These are phyloP conservation scores for Muscicapa striata DNA, from an alignment of 2,797 vertebrate genomes.

Conservation along the genomic window DNA sequence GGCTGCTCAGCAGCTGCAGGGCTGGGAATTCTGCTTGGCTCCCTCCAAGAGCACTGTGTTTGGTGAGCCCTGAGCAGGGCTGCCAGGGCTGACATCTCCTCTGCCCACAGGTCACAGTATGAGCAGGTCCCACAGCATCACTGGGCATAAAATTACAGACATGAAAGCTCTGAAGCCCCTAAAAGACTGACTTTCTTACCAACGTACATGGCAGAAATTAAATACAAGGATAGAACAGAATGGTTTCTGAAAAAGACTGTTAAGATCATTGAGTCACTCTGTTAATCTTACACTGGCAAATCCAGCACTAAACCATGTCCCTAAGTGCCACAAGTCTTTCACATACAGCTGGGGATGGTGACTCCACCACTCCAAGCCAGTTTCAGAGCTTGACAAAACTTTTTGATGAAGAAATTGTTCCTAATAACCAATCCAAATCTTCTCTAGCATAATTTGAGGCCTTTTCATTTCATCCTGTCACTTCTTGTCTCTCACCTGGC, in stretches of 20 bases:
- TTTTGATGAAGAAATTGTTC: not conserved
- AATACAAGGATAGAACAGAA: not conserved
- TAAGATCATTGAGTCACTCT: not conserved
- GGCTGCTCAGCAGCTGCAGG: not conserved
- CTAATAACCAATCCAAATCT: not conserved
- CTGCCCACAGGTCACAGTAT: not conserved
- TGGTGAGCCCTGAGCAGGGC: not conserved
- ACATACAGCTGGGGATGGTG: too few species aligned
- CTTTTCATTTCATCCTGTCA: not conserved
- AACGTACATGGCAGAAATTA: not conserved
- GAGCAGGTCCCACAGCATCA: not conserved
- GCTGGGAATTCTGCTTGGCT: not conserved
- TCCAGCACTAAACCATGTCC: not conserved
- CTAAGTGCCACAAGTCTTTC: not conserved
- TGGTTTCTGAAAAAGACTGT: not conserved
- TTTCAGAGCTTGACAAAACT: not conserved
- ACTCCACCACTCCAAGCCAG: not conserved
- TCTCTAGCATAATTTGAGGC: not conserved
- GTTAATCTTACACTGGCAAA: not conserved
- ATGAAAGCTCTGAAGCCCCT: not conserved
- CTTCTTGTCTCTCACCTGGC: not conserved
- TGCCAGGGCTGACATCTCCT: not conserved
- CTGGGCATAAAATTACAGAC: not conserved
- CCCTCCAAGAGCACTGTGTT: rapidly evolving
- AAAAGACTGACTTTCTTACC: not conserved